Conservation (phyloP, 1,140 invertebrate species). For the Leptestheria dahalacensis region DNA sequence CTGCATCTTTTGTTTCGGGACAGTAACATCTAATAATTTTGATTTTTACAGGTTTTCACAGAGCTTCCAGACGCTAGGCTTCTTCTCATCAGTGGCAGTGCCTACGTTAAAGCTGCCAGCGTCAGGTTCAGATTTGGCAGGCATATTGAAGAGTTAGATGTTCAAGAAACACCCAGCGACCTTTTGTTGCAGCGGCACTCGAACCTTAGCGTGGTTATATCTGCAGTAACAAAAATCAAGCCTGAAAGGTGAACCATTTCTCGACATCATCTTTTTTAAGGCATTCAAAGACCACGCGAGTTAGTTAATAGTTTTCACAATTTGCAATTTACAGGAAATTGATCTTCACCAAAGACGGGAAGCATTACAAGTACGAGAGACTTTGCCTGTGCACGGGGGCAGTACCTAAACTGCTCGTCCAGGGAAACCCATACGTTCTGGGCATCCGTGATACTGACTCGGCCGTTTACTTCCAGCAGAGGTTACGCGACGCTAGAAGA, state of each 20-base stretch:
- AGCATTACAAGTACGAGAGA: conserved; percentile 53
- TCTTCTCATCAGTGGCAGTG: conserved; percentile 63
- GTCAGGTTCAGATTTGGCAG: conserved; percentile 63
- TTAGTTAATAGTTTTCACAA: not conserved
- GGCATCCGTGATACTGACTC: conserved; percentile 94
- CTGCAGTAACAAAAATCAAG: conserved; percentile 4
- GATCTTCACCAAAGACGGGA: conserved; percentile 31
- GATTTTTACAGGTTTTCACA: conserved; percentile 42
- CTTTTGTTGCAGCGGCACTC: conserved; percentile 30
- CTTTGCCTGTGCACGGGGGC: conserved; percentile 84
- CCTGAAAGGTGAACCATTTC: conserved; percentile 4
- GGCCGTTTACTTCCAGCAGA: conserved; percentile 58
- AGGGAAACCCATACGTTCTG: conserved; percentile 49
- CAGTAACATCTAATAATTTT: conserved; percentile 9
- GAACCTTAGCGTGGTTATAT: conserved; percentile 22
- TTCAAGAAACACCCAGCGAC: conserved; percentile 52
- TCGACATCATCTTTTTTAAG: not conserved
- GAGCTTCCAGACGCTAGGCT: conserved; percentile 46
- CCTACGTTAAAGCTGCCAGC: conserved; percentile 70
- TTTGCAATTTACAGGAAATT: conserved; percentile 17
- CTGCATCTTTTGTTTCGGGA: too few species aligned
- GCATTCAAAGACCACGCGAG: not conserved
- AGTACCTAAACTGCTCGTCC: conserved; percentile 55
- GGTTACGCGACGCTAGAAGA: conserved; percentile 45
- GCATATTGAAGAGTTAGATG: conserved; percentile 67